Percentiles rank a stretch among this genome's conserved stretches.
phyloP scores from a whole-genome alignment of 1,140 invertebrate genomes.

The Harpegnathos saltator region DNA sequence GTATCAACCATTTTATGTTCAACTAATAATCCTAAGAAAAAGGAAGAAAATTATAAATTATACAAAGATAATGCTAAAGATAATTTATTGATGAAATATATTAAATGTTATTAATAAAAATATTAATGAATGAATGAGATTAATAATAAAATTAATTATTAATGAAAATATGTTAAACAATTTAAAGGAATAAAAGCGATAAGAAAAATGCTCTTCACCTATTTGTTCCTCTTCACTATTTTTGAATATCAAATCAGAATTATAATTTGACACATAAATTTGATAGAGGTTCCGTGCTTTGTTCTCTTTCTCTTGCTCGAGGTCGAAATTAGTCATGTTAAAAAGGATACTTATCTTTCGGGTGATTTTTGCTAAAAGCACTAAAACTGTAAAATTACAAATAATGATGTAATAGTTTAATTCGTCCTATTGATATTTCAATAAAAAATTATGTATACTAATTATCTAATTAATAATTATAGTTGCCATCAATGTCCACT shows the following conservation, averaged over 20 bases:
- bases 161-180: neutral
- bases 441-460: no score
- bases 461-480: no score
- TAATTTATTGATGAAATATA: neutral
- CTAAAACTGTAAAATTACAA: conserved; percentile 79
- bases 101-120: conserved; percentile 10
- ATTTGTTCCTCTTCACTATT: neutral
- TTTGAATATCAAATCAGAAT: conserved; percentile 64
- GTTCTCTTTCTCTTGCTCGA: conserved; percentile 75
- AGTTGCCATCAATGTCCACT: no score
- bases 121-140: no score
- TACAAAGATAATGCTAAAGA: no score
- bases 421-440: no score
- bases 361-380: conserved; percentile 74
- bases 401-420: no score
- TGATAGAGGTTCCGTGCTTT: conserved; percentile 79
- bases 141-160: no score
- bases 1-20: conserved; percentile 77
- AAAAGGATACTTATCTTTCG: conserved; percentile 74
- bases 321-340: conserved; percentile 77
- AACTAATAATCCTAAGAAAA: conserved; percentile 69
- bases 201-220: neutral
- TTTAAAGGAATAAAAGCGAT: neutral
- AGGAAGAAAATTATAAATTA: no score
- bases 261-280: conserved; percentile 79